Conservation (phyloP, 2,797 vertebrate genomes). For the Squalus acanthias region DNA sequence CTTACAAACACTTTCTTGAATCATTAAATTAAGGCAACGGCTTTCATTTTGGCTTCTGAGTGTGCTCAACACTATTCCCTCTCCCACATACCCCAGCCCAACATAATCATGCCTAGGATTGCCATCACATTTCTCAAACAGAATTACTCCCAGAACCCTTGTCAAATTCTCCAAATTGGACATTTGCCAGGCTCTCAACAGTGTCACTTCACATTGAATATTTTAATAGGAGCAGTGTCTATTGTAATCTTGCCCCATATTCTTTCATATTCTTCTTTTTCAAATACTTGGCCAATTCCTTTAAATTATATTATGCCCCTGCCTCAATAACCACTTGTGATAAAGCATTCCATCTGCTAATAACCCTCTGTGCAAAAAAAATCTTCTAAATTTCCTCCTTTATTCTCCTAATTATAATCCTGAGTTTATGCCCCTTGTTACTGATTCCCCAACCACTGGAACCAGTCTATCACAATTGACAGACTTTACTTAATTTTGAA, state of each 20-base stretch:
- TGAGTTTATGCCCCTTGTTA: not conserved
- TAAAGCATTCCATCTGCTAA: not conserved
- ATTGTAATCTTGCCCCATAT: not conserved
- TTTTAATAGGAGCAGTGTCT: not conserved
- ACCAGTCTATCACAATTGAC: not conserved
- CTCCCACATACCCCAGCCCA: not conserved
- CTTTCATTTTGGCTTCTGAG: not conserved
- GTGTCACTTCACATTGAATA: not conserved
- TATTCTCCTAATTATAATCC: not conserved
- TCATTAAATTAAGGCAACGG: not conserved
- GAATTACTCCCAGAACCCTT: not conserved
- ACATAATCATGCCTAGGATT: not conserved
- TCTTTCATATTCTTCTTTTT: not conserved
- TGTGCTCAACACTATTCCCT: not conserved
- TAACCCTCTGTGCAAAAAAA: not conserved
- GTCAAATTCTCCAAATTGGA: not conserved
- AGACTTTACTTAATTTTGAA: not conserved
- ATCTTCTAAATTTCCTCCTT: not conserved
- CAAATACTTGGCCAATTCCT: not conserved
- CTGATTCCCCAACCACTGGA: not conserved
- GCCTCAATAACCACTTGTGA: not conserved
- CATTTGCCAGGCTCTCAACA: not conserved
- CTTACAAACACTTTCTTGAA: not conserved
- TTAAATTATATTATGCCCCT: not conserved
- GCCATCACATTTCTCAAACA: not conserved